Evolutionary conservation across 1,140 invertebrate species (phyloP), one percentile per base, ranked within the genome.

Genomic region (Apis florea): DNA sequence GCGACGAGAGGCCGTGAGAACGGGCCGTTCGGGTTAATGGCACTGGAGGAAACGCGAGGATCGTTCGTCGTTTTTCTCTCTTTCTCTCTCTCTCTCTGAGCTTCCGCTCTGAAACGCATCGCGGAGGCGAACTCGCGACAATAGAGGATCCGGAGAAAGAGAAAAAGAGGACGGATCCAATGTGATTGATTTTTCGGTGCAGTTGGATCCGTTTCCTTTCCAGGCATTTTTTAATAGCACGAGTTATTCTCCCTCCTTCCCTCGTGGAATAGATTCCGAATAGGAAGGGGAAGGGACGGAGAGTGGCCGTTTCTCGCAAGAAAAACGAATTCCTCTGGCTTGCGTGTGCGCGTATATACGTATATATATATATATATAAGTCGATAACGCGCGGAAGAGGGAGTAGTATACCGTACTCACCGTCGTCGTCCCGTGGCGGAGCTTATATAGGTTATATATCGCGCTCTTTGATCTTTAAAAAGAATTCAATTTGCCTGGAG

Each of bases 401-500:
- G 68, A 15, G 40, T 40, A 66, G 53, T n/a, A 40, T 40, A 40
- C 31, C 31, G 31, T 40, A 40, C 31, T 40, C n/a, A 40, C 31
- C 31, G 31, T 40, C 31, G 31, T 40, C 63, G 79, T 75, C 71
- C 72, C 31, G 71, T 59, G 47, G 63, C 63, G 26, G 13, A 66
- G 78, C 78, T 75, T 67, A 56, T 81, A 81, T 81, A 68, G 72
- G 79, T 40, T 40, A 40, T 80, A 85, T 90, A 91, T 91, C 89
- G 87, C 83, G 74, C 83, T 89, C 91, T 93, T 93, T 93, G 92
- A 93, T 93, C 91, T 92, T 79, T 53, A 86, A 89, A 91, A 92
- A 93, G 91, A 93, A 93, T 93, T 93, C 91, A 93, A 93, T 93
- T 93, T 92, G 88, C 89, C 82, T 85, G 85, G 89, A 93, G 91